Conservation (phyloP, 2,797 vertebrate genomes). For the Florisuga fusca region DNA sequence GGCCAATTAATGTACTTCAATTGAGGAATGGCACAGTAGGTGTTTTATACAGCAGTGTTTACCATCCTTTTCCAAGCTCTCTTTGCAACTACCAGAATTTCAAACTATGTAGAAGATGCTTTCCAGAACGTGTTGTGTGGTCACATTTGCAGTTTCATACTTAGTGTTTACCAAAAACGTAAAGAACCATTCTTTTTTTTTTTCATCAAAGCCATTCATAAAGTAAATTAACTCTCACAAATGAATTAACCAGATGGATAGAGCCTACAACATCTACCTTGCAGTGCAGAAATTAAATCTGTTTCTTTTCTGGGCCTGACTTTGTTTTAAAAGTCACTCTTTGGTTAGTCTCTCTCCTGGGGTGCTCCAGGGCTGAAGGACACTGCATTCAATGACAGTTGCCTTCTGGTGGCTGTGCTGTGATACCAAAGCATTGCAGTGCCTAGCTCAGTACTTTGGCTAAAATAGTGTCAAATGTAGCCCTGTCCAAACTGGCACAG, state of each 20-base stretch:
- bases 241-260: background rate
- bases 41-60: background rate
- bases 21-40: background rate
- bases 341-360: background rate
- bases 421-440: background rate
- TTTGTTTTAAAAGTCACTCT: background rate
- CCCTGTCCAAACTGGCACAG: background rate
- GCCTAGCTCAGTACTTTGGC: background rate
- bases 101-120: background rate
- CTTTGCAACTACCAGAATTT: background rate
- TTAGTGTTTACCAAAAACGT: background rate
- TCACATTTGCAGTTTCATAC: background rate
- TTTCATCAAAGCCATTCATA: background rate
- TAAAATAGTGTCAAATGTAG: background rate
- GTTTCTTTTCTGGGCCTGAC: background rate
- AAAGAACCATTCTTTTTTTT: background rate
- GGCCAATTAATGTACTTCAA: background rate
- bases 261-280: background rate
- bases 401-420: background rate
- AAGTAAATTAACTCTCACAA: background rate
- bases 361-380: accelerated
- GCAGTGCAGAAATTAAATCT: background rate
- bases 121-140: background rate
- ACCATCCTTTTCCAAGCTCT: background rate
- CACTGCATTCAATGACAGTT: background rate